These are phyloP conservation scores for Caenorhabditis brenneri DNA, from an alignment of 1,140 invertebrate species.

Conservation along the genomic window DNA sequence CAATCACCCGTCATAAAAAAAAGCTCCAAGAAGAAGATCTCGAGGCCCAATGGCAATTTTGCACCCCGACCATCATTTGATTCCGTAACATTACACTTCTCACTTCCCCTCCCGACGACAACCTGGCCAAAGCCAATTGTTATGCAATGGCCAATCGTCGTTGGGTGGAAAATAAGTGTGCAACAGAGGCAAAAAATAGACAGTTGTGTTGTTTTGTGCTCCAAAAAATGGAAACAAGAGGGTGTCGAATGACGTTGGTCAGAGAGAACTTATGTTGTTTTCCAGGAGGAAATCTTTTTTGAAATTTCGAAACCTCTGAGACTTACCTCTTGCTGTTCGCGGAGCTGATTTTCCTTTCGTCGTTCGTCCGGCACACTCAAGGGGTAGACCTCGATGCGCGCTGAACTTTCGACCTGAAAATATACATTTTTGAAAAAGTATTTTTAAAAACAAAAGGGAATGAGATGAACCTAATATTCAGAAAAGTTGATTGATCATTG, in stretches of 20 bases:
- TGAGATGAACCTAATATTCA: too few species aligned
- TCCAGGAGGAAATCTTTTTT: too few species aligned
- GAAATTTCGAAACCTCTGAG: too few species aligned
- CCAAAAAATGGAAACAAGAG: background rate
- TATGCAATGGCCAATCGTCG: background rate
- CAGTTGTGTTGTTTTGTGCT: background rate
- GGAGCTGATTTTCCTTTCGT: constrained; percentile 50
- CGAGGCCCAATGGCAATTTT: background rate
- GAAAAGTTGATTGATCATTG: background rate
- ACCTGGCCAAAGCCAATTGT: background rate
- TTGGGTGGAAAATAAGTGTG: background rate
- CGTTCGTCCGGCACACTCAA: constrained; percentile 55
- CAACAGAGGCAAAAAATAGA: background rate
- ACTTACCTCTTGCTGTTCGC: constrained; percentile 44
- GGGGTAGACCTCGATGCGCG: constrained; percentile 68
- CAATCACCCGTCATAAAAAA: constrained; percentile 15
- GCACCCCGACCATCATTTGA: constrained; percentile 15
- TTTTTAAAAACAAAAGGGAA: too few species aligned
- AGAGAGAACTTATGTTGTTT: background rate
- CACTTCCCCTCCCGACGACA: background rate
- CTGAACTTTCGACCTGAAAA: constrained; percentile 65
- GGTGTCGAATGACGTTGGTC: background rate
- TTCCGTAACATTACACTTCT: constrained; percentile 34
- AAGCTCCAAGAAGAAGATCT: background rate
- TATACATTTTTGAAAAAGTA: background rate